phyloP scores from a whole-genome alignment of 2,113 vertebrate species.

The Galemys pyrenaicus region DNA sequence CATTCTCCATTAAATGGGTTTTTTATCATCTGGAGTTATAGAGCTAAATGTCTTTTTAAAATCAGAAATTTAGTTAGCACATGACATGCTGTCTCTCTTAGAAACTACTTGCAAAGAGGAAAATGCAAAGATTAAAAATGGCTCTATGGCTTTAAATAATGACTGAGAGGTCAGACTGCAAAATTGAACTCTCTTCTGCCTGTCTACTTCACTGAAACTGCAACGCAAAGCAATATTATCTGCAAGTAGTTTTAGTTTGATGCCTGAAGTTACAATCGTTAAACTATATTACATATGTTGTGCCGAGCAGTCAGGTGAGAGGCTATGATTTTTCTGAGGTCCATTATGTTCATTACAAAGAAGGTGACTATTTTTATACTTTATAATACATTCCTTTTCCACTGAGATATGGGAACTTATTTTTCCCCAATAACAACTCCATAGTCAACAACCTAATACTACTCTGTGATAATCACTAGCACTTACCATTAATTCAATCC shows the following conservation, averaged over 20 bases:
- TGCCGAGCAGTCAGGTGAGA: conserved; percentile 43
- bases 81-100: conserved; percentile 80
- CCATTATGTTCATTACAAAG: conserved; percentile 60
- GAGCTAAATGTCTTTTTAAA: conserved; percentile 82
- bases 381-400: conserved; percentile 9
- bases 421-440: background rate
- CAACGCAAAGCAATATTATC: conserved; percentile 71
- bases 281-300: conserved; percentile 58
- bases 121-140: conserved; percentile 77
- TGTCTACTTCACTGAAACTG: conserved; percentile 76
- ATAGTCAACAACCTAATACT: background rate
- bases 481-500: conserved; percentile 8
- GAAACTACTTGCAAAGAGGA: conserved; percentile 72
- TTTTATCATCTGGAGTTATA: conserved; percentile 85
- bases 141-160: conserved; percentile 80
- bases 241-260: conserved; percentile 68
- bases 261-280: conserved; percentile 50
- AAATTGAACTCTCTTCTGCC: conserved; percentile 70
- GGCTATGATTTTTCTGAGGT: conserved; percentile 61
- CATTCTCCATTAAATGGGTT: conserved; percentile 79
- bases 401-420: conserved; percentile 7
- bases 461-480: conserved; percentile 19
- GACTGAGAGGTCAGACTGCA: conserved; percentile 71
- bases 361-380: conserved; percentile 41
- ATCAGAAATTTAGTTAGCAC: conserved; percentile 83